These are phyloP conservation scores for Antechinus stuartii DNA, from an alignment of 2,113 vertebrate species.

Conservation along the genomic window DNA sequence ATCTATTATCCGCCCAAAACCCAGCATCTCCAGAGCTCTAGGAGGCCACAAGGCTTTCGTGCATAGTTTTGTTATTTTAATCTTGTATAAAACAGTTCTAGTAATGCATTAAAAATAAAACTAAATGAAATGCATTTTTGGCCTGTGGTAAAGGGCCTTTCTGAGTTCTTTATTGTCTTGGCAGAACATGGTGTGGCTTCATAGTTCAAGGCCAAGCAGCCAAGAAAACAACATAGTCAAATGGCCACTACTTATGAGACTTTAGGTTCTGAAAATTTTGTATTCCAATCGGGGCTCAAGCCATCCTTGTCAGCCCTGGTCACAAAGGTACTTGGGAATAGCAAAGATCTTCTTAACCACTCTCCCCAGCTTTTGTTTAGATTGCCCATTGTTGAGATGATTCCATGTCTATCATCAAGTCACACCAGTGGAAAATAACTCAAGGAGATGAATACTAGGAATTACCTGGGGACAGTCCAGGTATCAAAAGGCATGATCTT, in stretches of 20 bases:
- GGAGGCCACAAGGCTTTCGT: slow-evolving; percentile 54
- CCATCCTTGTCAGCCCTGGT: neutral
- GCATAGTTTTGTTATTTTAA: slow-evolving; percentile 64
- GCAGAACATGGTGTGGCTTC: neutral
- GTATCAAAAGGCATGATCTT: slow-evolving; percentile 20
- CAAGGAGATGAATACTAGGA: neutral
- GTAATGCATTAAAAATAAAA: slow-evolving; percentile 53
- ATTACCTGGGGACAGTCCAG: neutral
- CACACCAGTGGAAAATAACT: neutral
- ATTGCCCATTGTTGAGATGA: neutral
- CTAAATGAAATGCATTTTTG: slow-evolving; percentile 46
- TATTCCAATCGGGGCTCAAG: neutral
- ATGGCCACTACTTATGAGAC: neutral
- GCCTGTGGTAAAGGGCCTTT: slow-evolving; percentile 33
- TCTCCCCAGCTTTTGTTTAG: neutral
- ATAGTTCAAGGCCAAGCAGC: neutral
- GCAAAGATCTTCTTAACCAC: neutral
- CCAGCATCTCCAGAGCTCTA: slow-evolving; percentile 32
- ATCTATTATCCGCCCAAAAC: slow-evolving; percentile 51
- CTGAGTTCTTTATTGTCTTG: neutral
- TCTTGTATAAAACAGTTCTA: slow-evolving; percentile 12
- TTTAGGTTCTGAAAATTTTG: neutral
- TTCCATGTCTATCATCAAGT: neutral
- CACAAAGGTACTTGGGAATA: neutral
- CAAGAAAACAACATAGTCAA: neutral